phyloP scores from a whole-genome alignment of 2,888 invertebrate species.

The Julus scandinavius region DNA sequence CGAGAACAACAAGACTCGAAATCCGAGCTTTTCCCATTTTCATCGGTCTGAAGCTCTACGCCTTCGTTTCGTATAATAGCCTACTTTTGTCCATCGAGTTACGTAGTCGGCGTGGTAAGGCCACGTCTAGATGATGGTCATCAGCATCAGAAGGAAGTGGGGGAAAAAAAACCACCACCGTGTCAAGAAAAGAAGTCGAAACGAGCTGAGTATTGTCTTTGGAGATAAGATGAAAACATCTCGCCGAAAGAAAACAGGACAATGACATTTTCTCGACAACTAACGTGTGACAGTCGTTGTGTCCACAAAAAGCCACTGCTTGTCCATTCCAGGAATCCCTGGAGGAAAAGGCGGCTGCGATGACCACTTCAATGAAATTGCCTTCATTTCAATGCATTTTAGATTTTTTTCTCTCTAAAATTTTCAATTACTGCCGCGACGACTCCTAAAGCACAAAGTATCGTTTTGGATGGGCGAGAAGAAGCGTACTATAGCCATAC shows the following conservation, averaged over 20 bases:
- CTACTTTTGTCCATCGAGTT: conserved; percentile 1
- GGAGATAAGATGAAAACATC: conserved; percentile 35
- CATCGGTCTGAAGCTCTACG: background rate
- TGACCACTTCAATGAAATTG: conserved; percentile 28
- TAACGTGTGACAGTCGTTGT: conserved; percentile 2
- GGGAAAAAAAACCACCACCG: background rate
- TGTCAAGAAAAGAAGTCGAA: conserved; percentile 42
- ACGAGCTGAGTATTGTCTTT: conserved; percentile 39
- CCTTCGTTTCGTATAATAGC: background rate
- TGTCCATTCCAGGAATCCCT: conserved; percentile 7
- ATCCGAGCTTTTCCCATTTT: conserved; percentile 45
- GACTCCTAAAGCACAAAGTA: background rate
- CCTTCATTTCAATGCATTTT: background rate
- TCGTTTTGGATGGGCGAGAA: background rate
- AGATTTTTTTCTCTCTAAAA: background rate
- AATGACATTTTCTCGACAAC: conserved; percentile 31
- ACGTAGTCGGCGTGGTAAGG: background rate
- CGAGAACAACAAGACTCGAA: conserved; percentile 41
- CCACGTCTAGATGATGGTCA: conserved; percentile 27
- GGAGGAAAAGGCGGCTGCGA: background rate
- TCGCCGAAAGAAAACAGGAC: conserved; percentile 35
- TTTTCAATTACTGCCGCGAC: background rate
- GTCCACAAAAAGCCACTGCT: background rate
- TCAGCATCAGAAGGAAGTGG: background rate
- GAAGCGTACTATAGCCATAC: background rate